Evolutionary conservation across 1,140 invertebrate species (phyloP), one percentile per base, ranked within the genome.

Genomic region (Atta colombica): DNA sequence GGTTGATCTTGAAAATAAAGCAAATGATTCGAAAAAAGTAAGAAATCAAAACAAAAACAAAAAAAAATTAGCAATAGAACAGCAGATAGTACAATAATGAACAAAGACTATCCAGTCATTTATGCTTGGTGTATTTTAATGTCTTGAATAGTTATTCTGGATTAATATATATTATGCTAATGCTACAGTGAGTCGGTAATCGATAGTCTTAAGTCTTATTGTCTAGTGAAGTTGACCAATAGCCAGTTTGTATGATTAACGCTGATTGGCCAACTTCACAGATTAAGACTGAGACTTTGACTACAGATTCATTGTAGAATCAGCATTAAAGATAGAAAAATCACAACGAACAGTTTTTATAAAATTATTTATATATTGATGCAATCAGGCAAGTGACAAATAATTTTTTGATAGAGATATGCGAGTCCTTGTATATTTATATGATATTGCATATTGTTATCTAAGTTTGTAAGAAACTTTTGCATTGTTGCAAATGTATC

Each of bases 1-100:
- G 96, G 97, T 95, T 94, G 96, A 89, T 55, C 69, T 87, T 28
- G 72, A 91, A 72, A 68, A 77, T 49, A 31, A 94, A 58, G 18
- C 14, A 6, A 31, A 65, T 45, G 74, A 61, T n/a, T 85, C 60
- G 0, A 93, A 92, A 51, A 91, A 78, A 35, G 81, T 87, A 45
- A 90, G 12, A 61, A 93, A 93, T 78, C 91, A 92, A 39, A 91
- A 93, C 85, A 91, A 90, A 55, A 72, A 91, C 28, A 88, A 72
- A 45, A 92, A 72, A 49, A 85, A 74, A 35, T 80, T 28, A 7
- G 16, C 18, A 21, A 14, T 12, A 14, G 69, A 63, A 25, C 18
- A 74, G 25, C 35, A 35, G 8, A 18, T 61, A 21, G 16, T 35
- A 84, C 18, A 39, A 81, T 1, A 69, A 69, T 55, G 16, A 71